Percentiles rank a stretch among this genome's conserved stretches.
Evolutionary conservation across 2,113 vertebrate genomes (phyloP).

Genomic region (Mastomys natalensis): DNA sequence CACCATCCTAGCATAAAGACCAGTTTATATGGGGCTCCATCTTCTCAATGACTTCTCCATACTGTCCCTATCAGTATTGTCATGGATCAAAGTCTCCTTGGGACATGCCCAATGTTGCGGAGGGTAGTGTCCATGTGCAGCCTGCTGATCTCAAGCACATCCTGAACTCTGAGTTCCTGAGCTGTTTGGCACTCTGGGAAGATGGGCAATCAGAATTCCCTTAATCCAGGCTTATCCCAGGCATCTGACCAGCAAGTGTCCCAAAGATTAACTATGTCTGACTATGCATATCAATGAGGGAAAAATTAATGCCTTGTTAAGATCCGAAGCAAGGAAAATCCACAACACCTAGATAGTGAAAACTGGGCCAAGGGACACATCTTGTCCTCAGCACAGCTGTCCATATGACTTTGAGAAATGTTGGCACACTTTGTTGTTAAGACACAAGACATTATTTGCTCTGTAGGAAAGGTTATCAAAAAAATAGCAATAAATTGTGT

Average conservation of each 20-base stretch:
- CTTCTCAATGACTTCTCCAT: not conserved
- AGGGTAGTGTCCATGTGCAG: not conserved
- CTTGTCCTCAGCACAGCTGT: not conserved
- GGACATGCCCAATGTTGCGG: not conserved
- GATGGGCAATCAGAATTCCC: slow-evolving; percentile 68
- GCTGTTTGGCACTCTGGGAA: slow-evolving; percentile 47
- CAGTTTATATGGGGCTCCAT: fast-evolving
- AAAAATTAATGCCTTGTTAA: slow-evolving; percentile 76
- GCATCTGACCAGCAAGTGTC: slow-evolving; percentile 77
- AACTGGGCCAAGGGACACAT: not conserved
- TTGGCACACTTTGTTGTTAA: not conserved
- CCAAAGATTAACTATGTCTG: slow-evolving; percentile 83
- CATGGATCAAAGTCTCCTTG: not conserved
- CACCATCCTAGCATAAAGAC: not conserved
- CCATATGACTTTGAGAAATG: not conserved
- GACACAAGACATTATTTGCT: not conserved
- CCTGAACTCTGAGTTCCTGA: not conserved
- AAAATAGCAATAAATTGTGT: fast-evolving
- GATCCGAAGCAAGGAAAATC: slow-evolving; percentile 70
- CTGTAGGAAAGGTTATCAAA: fast-evolving
- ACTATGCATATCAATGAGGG: slow-evolving; percentile 82
- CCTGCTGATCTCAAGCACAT: not conserved
- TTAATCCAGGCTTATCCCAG: slow-evolving; percentile 75
- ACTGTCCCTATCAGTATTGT: fast-evolving
- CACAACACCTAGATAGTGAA: not conserved